A percentile compares a stretch with the other conserved stretches of the same genome.
Evolutionary conservation across 2,113 vertebrate species (phyloP).

Genomic region (Equus quagga): DNA sequence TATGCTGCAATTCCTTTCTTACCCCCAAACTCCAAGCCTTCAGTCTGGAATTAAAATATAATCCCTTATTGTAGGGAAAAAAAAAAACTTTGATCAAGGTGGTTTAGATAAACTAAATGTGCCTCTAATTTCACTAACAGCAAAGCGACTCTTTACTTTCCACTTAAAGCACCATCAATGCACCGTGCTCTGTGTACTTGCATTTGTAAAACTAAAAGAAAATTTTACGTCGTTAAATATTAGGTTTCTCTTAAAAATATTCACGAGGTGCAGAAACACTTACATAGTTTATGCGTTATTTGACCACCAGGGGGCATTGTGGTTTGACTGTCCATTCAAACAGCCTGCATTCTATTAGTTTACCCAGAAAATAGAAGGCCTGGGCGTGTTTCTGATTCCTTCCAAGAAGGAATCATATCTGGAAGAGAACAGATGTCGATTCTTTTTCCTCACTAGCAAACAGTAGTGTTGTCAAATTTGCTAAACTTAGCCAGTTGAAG

Average conservation of each 20-base stretch:
- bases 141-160: neutral
- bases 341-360: constrained; percentile 41
- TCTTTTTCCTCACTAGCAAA: constrained; percentile 74
- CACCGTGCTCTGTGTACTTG: neutral
- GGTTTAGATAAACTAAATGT: neutral
- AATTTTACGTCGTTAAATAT: neutral
- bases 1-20: neutral
- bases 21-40: neutral
- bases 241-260: constrained; percentile 6
- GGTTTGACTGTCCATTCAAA: constrained; percentile 88
- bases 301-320: constrained; percentile 93
- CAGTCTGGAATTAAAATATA: neutral
- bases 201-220: neutral
- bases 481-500: constrained; percentile 79
- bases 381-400: constrained; percentile 63
- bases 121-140: neutral
- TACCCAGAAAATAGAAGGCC: constrained; percentile 60
- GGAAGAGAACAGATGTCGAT: constrained; percentile 79
- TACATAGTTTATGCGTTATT: neutral
- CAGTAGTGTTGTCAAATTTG: constrained; percentile 77
- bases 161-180: neutral
- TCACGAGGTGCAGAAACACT: neutral
- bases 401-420: constrained; percentile 76
- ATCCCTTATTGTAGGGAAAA: neutral
- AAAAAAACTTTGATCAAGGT: neutral